Conservation (phyloP, 2,797 vertebrate genomes). For the Ceryle rudis region DNA sequence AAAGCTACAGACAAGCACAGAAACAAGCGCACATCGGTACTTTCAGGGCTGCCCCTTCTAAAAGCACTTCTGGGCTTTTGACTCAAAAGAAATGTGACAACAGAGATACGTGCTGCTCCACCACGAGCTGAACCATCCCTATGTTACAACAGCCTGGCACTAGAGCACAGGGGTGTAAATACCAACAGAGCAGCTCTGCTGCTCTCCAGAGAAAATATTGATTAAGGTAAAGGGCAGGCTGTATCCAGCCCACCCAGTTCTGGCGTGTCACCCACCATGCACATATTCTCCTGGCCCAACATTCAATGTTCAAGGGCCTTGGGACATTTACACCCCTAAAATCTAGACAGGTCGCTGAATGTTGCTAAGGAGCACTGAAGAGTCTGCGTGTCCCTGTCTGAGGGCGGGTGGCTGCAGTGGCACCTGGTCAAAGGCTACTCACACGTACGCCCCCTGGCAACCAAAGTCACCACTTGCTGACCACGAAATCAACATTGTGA, state of each 20-base stretch:
- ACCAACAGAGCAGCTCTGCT: not conserved
- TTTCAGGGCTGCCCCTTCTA: not conserved
- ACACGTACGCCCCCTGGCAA: not conserved
- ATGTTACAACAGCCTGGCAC: not conserved
- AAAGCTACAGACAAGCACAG: not conserved
- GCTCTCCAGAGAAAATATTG: not conserved
- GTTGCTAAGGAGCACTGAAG: not conserved
- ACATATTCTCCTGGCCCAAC: not conserved
- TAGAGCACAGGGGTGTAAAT: not conserved
- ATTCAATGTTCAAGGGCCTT: not conserved
- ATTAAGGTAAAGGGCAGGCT: not conserved
- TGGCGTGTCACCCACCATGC: not conserved
- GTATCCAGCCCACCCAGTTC: not conserved
- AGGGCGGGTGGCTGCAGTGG: not conserved
- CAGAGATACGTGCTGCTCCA: not conserved
- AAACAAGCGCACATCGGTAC: not conserved
- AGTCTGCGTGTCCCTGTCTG: not conserved
- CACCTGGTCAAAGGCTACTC: not conserved
- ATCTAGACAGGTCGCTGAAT: not conserved
- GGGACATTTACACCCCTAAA: not conserved
- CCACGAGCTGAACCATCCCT: not conserved
- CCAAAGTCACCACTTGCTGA: not conserved
- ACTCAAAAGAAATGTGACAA: not conserved
- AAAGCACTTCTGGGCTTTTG: not conserved
- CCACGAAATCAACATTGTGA: not conserved